A percentile compares a stretch with the other conserved stretches of the same genome.
Conservation (phyloP, 2,113 vertebrate genomes). For the Odocoileus virginianus region DNA sequence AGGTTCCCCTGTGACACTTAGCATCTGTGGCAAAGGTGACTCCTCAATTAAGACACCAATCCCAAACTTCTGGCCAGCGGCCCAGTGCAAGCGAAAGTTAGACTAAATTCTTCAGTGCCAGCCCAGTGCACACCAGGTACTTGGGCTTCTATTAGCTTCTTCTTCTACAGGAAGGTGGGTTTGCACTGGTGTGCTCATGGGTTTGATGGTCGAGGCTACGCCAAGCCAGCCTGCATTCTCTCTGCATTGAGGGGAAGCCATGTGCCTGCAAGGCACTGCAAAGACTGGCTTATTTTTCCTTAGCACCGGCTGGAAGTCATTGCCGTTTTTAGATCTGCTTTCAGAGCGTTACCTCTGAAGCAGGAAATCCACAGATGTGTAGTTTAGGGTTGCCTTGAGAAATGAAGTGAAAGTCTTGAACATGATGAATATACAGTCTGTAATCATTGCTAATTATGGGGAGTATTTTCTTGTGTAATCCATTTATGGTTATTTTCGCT, state of each 20-base stretch:
- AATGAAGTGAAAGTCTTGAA: background rate
- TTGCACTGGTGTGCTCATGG: background rate
- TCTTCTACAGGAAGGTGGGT: background rate
- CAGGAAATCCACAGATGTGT: background rate
- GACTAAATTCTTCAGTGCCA: background rate
- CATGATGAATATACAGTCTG: background rate
- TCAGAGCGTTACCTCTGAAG: background rate
- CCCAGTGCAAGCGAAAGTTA: background rate
- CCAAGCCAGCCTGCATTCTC: fast-evolving
- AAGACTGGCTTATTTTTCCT: background rate
- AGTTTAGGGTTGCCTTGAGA: background rate
- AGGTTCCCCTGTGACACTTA: background rate
- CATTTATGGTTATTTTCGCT: background rate
- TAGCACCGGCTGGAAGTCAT: background rate
- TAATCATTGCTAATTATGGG: background rate
- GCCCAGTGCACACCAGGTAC: no score
- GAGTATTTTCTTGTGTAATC: background rate
- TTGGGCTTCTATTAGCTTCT: background rate
- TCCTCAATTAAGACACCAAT: background rate
- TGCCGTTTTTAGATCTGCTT: background rate
- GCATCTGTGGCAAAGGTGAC: background rate
- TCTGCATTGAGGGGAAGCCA: background rate
- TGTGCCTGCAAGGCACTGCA: no score
- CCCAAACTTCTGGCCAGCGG: background rate
- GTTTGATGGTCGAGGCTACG: background rate